Base-by-base conservation (phyloP, 2,797 vertebrate genomes). In the Microcaecilia unicolor region DNA sequence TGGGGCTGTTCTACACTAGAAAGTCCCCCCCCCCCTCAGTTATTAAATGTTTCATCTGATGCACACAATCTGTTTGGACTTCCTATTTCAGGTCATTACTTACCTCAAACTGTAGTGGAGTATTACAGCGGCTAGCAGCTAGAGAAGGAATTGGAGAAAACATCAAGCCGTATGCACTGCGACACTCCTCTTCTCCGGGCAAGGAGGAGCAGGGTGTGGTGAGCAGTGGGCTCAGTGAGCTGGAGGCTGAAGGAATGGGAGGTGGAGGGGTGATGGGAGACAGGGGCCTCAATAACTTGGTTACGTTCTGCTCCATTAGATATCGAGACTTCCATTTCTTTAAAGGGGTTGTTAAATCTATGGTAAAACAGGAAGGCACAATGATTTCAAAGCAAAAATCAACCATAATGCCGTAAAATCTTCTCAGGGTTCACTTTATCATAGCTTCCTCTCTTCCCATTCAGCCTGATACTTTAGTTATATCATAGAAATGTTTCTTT, bases 101-200 rank as follows among this genome's bases (percentile, higher is more conserved):
- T 74, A 97, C 95, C 86, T 98, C 95, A 56, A 98, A 98, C 54
- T 97, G 92, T 74, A 97, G 83, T 22, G 93, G 93, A 37, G 93
- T 97, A 87, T 96, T 96, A 81, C 93, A 98, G 75, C 91, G 90
- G 72, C 93, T 97, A 65, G 93, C 76, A 47, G 92, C 83, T 58
- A 90, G 83, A 3, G 93, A 93, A 36, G 84, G 75, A 66, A 93
- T 76, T 9, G 93, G 94, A 2, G 95, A 98, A 77, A 88, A 96
- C 37, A 72, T 49, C 22, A 86, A 28, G 51, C 84, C 74, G 4
- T 89, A 90, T 38, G 86, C 78, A 31, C 85, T 88, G 36, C 76
- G 81, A 34, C 59, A 71, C 44, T 89, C 85, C 37, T 88, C 85
- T 49, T 87, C 84, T 18, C 59, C 84, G 5, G 89, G 78, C 55